Evolutionary conservation across 2,113 vertebrate genomes (phyloP), one percentile per base, ranked within the genome.

Genomic region (Shinisaurus crocodilurus): DNA sequence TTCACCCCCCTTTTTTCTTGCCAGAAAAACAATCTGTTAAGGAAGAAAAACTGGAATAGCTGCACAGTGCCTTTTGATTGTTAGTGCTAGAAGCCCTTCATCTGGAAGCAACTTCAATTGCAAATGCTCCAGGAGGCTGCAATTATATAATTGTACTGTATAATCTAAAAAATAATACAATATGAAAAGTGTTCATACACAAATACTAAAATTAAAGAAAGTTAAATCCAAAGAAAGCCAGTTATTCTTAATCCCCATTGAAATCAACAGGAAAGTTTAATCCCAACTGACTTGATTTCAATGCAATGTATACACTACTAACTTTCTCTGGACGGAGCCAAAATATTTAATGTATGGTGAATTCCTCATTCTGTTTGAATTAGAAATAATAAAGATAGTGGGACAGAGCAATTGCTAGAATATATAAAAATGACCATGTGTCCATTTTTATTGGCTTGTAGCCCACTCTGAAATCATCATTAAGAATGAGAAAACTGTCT

Each of bases 361-460:
- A 81, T 81, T 32, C 37, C 1, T 84, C 27, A 69, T 5, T 76
- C 15, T 69, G 63, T 29, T 69, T 54, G 6, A 37, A 54, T 70
- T 50, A 86, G 72, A 89, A 72, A 5, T 0, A 0, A 9, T 48
- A 89, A 85, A 69, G n/a, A 54, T 87, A 77, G 50, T 5, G 20
- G 29, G 15, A 12, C 16, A 29, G 50, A 40, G 1, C 67, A 86
- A 74, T 18, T 23, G 3, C 48, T 72, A 72, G 27, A 32, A 54
- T 40, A 60, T 23, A 10, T 32, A 18, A 34, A 25, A 60, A 25
- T 45, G 37, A 60, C 16, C 32, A 32, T 27, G 13, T 85, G n/a
- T 69, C 9, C 0, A 0, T 20, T 86, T 43, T 4, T 74, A 3
- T 93, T 95, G 69, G n/a, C 92, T 96, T 95, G 69, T 87, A 97